Percentiles rank a stretch among this genome's conserved stretches.
Conservation (phyloP, 2,797 vertebrate species). For the Pyrocephalus nanus region DNA sequence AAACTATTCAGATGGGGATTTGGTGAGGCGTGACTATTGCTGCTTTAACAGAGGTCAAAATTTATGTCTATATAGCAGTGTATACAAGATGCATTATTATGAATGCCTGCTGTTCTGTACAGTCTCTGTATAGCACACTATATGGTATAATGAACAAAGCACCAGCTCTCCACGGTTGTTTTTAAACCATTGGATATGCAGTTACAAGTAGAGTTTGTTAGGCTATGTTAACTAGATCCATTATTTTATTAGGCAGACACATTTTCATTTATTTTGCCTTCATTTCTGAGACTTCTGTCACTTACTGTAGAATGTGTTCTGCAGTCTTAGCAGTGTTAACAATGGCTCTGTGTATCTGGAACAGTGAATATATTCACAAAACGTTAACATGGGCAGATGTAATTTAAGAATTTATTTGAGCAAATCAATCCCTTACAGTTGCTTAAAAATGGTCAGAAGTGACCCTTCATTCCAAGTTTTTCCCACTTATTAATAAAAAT, state of each 20-base stretch:
- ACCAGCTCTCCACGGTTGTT: neutral
- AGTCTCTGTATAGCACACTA: neutral
- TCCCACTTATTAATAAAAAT: neutral
- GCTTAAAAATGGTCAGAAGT: constrained; percentile 31
- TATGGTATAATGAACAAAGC: neutral
- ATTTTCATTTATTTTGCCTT: constrained; percentile 25
- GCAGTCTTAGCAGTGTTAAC: neutral
- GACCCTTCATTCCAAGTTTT: constrained; percentile 21
- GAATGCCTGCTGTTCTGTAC: neutral
- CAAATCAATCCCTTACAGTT: constrained; percentile 40
- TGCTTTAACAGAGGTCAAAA: constrained; percentile 29
- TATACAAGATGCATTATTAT: neutral
- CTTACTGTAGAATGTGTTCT: constrained; percentile 12
- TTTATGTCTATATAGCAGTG: neutral
- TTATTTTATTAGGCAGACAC: constrained; percentile 41
- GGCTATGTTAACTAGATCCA: constrained; percentile 34
- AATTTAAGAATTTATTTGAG: constrained; percentile 46
- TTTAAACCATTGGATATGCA: constrained; percentile 19
- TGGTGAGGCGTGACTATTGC: neutral
- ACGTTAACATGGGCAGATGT: neutral
- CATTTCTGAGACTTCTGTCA: constrained; percentile 20
- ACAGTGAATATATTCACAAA: constrained; percentile 63
- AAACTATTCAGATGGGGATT: neutral
- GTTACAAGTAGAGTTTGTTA: constrained; percentile 41
- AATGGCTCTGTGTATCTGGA: constrained; percentile 40